Evolutionary conservation across 2,888 invertebrate genomes (phyloP), one percentile per base, ranked within the genome.

Genomic region (Spisula subtruncata): DNA sequence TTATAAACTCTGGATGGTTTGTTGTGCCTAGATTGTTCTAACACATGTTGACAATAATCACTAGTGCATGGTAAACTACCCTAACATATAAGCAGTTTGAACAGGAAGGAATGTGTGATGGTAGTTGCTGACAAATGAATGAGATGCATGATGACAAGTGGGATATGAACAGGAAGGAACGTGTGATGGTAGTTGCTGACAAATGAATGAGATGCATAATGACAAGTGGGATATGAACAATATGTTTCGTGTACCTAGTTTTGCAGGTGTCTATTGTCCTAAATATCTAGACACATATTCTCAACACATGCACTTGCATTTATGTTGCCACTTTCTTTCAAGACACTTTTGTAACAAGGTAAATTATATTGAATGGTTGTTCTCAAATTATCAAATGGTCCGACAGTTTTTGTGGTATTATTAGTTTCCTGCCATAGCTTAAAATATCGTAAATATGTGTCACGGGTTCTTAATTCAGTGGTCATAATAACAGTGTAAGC

Each of bases 21-120:
- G 5, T 14, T 32, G 35, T 75, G 16, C 32, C 35, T 18, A 75
- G 5, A 75, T n/a, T 35, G 32, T 12, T 12, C 32, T 75, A 75
- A 16, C 75, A 75, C 18, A 32, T 75, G 75, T 75, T 75, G 75
- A 75, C 75, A 75, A 75, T 75, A 35, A 75, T 16, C 16, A 32
- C 35, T 75, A 25, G 8, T 66, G 60, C 25, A 25, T 25, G 60
- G n/a, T 25, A 25, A 66, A 66, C 20, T 25, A 25, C 5, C 25
- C 60, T 25, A 25, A 66, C n/a, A 25, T 66, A 66, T 51, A 10
- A 25, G 60, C 25, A 25, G 25, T 25, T n/a, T 66, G n/a, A 66
- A 25, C 60, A 66, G 10, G 60, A 25, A 25, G 60, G 60, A 66
- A 66, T 66, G 60, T 12, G 0, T 25, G 60, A 25, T 66, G 60